Evolutionary conservation across 2,888 invertebrate genomes (phyloP).

Genomic region (Pyrrhia umbra): DNA sequence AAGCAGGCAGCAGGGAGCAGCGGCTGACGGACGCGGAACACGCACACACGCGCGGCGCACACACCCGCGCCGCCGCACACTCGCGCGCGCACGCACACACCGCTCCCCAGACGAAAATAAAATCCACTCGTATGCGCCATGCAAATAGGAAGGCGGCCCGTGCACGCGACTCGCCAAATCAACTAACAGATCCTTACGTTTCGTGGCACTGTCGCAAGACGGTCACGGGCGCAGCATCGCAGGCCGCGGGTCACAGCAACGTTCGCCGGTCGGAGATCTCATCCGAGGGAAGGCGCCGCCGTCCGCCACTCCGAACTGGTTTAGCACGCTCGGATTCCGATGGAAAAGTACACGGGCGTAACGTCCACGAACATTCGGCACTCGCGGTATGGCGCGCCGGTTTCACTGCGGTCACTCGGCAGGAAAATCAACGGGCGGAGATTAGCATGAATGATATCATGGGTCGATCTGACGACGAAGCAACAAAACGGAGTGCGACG

Average conservation of each 20-base stretch:
- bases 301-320: constrained; percentile 83
- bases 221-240: constrained; percentile 89
- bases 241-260: constrained; percentile 84
- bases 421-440: constrained; percentile 86
- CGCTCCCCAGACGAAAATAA: constrained; percentile 88
- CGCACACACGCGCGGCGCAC: constrained; percentile 71
- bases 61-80: constrained; percentile 74
- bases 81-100: constrained; percentile 80
- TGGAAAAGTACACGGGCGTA: constrained; percentile 85
- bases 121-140: constrained; percentile 89
- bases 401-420: constrained; percentile 84
- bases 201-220: constrained; percentile 88
- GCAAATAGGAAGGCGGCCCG: constrained; percentile 88
- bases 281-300: constrained; percentile 80
- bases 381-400: constrained; percentile 83
- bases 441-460: constrained; percentile 88
- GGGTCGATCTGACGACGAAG: constrained; percentile 68
- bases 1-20: constrained; percentile 86
- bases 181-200: constrained; percentile 89
- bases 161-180: constrained; percentile 82
- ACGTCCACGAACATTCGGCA: constrained; percentile 86
- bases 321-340: constrained; percentile 79
- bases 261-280: constrained; percentile 79
- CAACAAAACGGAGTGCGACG: constrained; percentile 76
- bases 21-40: constrained; percentile 81